These are phyloP conservation scores for Mastomys coucha DNA, from an alignment of 2,113 vertebrate genomes.

Conservation along the genomic window DNA sequence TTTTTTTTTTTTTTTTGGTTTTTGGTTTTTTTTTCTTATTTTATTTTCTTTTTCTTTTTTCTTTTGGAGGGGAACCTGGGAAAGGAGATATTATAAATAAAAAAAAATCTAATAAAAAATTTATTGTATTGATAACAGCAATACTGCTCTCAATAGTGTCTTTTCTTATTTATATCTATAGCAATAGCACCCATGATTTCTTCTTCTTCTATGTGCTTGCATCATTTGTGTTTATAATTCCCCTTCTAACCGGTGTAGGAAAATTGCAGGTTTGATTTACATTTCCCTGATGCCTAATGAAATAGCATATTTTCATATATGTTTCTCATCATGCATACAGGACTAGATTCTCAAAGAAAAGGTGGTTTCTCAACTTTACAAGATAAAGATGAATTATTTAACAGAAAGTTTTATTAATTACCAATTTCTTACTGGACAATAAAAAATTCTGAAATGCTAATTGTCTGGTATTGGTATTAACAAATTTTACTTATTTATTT, in stretches of 20 bases:
- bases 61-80: too few species aligned
- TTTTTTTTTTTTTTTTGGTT: too few species aligned
- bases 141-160: not conserved
- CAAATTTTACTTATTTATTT: not conserved
- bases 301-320: not conserved
- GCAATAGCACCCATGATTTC: not conserved
- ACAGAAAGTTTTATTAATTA: not conserved
- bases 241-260: not conserved
- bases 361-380: not conserved
- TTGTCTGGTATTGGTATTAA: not conserved
- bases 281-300: not conserved
- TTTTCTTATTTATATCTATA: not conserved
- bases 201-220: not conserved
- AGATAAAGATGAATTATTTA: not conserved
- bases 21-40: too few species aligned
- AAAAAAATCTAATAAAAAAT: not conserved
- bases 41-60: too few species aligned
- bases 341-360: not conserved
- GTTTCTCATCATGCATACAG: rapidly evolving
- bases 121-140: not conserved
- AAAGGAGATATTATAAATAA: too few species aligned
- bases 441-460: not conserved
- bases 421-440: not conserved
- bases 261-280: not conserved
- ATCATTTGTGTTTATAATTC: not conserved